Conservation (phyloP, 2,113 vertebrate genomes). For the Oenanthe melanoleuca region DNA sequence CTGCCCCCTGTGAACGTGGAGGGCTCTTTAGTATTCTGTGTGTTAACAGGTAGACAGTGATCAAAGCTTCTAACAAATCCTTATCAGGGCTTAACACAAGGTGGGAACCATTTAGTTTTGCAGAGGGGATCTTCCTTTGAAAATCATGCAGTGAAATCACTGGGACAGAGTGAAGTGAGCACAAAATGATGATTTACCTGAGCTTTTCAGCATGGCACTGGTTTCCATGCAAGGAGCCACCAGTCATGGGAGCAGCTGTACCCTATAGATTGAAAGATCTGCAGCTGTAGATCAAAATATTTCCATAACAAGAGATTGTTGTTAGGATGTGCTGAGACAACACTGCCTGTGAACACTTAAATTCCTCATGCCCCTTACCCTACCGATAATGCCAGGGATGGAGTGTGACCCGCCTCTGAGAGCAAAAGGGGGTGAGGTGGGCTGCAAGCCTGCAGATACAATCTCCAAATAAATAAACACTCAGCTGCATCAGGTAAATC, state of each 20-base stretch:
- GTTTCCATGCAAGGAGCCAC: background rate
- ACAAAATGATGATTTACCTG: background rate
- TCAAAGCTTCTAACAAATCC: slow-evolving; percentile 19
- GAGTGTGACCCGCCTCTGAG: background rate
- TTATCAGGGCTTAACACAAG: background rate
- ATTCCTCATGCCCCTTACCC: background rate
- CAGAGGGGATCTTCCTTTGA: background rate
- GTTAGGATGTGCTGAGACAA: background rate
- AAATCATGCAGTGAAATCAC: background rate
- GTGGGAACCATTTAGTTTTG: background rate
- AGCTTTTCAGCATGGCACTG: background rate
- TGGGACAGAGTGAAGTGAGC: background rate
- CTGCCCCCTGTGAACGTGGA: slow-evolving; percentile 22
- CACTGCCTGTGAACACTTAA: background rate
- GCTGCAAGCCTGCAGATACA: background rate
- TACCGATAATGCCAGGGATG: fast-evolving
- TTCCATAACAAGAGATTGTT: background rate
- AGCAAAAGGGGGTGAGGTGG: background rate
- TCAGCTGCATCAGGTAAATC: background rate
- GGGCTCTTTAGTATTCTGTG: slow-evolving; percentile 32
- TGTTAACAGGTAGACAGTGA: slow-evolving; percentile 69
- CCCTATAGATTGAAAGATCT: background rate
- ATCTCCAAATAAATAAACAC: background rate
- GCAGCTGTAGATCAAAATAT: background rate
- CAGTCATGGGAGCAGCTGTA: background rate